Evolutionary conservation across 2,888 invertebrate genomes (phyloP).

Genomic region (Anorthoa munda): DNA sequence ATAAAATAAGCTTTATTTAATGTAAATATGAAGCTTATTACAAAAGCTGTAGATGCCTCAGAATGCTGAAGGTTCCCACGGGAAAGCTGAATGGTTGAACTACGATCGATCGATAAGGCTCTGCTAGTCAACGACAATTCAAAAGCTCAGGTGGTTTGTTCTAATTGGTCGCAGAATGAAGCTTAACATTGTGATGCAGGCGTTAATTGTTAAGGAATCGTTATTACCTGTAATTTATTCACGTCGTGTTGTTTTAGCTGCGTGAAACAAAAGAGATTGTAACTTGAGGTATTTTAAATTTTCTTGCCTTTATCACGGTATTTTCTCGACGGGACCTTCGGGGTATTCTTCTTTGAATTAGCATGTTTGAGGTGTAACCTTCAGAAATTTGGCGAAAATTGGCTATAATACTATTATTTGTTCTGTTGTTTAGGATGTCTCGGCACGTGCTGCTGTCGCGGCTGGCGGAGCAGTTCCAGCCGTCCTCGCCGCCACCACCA

Average conservation of each 20-base stretch:
- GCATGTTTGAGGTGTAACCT: neutral
- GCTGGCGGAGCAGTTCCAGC: conserved; percentile 88
- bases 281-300: neutral
- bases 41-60: conserved; percentile 29
- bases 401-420: neutral
- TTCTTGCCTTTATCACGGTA: neutral
- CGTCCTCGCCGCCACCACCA: conserved; percentile 81
- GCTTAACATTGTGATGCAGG: conserved; percentile 36
- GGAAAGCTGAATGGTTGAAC: conserved; percentile 56
- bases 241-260: conserved; percentile 26
- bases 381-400: neutral
- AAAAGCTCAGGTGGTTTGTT: conserved; percentile 47
- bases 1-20: conserved; percentile 13
- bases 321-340: conserved; percentile 1
- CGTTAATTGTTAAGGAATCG: conserved; percentile 42
- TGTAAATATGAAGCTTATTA: conserved; percentile 33
- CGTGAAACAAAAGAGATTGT: conserved; percentile 26
- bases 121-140: conserved; percentile 57
- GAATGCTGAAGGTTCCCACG: conserved; percentile 61
- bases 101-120: conserved; percentile 61
- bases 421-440: conserved; percentile 80
- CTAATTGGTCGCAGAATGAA: conserved; percentile 53
- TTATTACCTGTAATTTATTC: conserved; percentile 32
- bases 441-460: conserved; percentile 87
- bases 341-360: conserved; percentile 1